Base-by-base conservation (phyloP, 2,113 vertebrate genomes). In the Trochalopteron elliotii region DNA sequence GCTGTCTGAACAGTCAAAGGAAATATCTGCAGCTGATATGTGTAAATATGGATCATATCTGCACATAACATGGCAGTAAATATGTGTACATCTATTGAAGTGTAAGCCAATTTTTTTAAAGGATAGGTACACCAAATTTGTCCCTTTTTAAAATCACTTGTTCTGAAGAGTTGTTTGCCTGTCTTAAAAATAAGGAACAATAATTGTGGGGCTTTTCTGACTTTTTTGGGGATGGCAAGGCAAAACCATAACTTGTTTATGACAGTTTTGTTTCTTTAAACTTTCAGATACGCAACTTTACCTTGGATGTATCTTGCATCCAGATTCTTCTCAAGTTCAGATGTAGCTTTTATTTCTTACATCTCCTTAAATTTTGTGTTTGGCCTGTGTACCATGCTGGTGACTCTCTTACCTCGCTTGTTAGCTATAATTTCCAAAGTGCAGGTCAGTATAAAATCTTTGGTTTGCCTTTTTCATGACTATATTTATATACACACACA, bases 231-330 rank as follows among this genome's bases (percentile, higher is more conserved):
- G 4, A 8, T 2, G 1, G 3, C 22, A 12, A 57, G 10, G 7
- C 5, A 7, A 50, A 67, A 39, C 1, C 5, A 11, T 35, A 60
- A 15, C 3, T 19, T 53, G 11, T 5, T 87, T 35, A 4, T 79
- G 9, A 55, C 47, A 37, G 44, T 37, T 56, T 50, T 52, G 4
- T 80, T 83, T 16, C 35, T 75, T 94, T 59, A 40, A 79, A 80
- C 15, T 91, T 93, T 64, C 93, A 98, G 98, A 22, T 98, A 98
- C 25, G 96, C 97, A 4, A 97, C 97, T 16, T 91, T 98, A 42
- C 98, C 97, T 0, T 98, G 98, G 98, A 98, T 98, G 97, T 98
- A 98, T 67, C 95, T 98, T 64, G 20, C 94, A 33, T 98, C 98
- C 30, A 93, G 97, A 64, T 87, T 97, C 89, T 98, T 98, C 63